Evolutionary conservation across 2,113 vertebrate genomes (phyloP).

Genomic region (Cyanoramphus novaezelandiae): DNA sequence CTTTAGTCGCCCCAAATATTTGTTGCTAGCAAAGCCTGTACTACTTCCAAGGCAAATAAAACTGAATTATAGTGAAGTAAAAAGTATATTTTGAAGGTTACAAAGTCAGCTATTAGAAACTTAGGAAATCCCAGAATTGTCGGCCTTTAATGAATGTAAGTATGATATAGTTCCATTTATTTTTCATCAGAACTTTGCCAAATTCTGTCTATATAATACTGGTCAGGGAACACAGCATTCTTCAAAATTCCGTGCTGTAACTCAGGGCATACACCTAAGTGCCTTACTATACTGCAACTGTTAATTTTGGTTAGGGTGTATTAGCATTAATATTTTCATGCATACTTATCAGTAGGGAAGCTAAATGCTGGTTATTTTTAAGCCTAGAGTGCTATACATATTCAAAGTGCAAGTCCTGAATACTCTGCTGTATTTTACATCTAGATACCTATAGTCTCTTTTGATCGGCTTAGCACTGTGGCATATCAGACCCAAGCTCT

Average conservation of each 20-base stretch:
- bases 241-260: background rate
- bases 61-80: background rate
- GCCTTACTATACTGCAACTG: background rate
- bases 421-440: background rate
- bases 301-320: background rate
- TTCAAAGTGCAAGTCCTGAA: background rate
- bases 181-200: background rate
- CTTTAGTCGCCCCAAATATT: conserved; percentile 50
- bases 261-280: background rate
- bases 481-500: background rate
- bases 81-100: background rate
- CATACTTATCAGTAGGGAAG: background rate
- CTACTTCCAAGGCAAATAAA: background rate
- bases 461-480: background rate
- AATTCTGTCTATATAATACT: background rate
- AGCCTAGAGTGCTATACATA: background rate
- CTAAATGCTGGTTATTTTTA: background rate
- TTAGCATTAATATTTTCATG: background rate
- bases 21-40: background rate
- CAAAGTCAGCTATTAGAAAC: background rate
- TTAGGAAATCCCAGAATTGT: background rate
- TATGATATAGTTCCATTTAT: background rate
- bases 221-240: background rate
- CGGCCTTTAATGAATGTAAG: background rate
- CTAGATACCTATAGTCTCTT: background rate